Evolutionary conservation across 1,140 invertebrate genomes (phyloP).

Genomic region (Meloidogyne chitwoodi): DNA sequence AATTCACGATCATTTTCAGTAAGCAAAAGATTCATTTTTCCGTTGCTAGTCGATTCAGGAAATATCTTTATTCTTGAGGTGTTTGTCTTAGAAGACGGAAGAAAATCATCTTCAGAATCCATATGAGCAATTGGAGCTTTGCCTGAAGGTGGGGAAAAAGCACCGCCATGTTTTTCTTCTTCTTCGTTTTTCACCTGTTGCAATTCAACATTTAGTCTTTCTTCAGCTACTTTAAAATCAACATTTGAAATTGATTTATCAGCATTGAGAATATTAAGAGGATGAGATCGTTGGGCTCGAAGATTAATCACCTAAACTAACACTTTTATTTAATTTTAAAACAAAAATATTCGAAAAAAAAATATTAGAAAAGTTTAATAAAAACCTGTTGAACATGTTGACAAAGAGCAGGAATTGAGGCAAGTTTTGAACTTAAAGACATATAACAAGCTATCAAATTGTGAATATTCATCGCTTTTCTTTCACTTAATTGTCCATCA

Average conservation of each 20-base stretch:
- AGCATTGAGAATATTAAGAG: slow-evolving; percentile 33
- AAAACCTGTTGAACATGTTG: slow-evolving; percentile 45
- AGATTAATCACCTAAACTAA: slow-evolving; percentile 40
- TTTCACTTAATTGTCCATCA: slow-evolving; percentile 2
- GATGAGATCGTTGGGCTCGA: slow-evolving; percentile 33
- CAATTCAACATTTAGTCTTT: too few species aligned
- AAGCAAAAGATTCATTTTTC: slow-evolving; percentile 2
- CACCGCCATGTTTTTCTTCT: too few species aligned
- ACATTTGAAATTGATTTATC: not conserved
- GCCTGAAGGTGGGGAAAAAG: slow-evolving; percentile 12
- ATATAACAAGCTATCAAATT: slow-evolving; percentile 57
- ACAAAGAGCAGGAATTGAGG: slow-evolving; percentile 54
- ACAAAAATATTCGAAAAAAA: too few species aligned
- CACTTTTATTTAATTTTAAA: too few species aligned
- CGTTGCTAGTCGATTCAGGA: not conserved
- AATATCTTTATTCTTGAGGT: not conserved
- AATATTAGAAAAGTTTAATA: too few species aligned
- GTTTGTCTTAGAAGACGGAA: not conserved
- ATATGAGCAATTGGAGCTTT: slow-evolving; percentile 47
- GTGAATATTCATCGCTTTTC: slow-evolving; percentile 45
- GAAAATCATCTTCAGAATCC: slow-evolving; percentile 46
- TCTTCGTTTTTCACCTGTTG: too few species aligned
- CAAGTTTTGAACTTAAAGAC: slow-evolving; percentile 52
- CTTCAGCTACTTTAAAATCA: not conserved
- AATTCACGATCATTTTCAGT: slow-evolving; percentile 30